A percentile compares a stretch with the other conserved stretches of the same genome.
Conservation (phyloP, 2,797 vertebrate genomes). For the Pelobates cultripes region DNA sequence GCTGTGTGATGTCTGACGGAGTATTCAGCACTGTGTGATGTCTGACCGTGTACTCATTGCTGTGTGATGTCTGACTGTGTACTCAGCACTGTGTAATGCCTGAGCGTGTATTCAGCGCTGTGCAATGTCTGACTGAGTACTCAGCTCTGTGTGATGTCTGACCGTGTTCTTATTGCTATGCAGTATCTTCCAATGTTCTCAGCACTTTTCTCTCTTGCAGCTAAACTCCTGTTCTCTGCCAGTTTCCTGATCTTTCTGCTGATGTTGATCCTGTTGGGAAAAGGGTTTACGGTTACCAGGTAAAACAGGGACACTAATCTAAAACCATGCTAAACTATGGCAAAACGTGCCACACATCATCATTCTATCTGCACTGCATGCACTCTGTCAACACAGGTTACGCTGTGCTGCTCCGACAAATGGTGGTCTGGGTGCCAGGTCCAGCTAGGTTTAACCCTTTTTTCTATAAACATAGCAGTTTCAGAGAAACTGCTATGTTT, state of each 20-base stretch:
- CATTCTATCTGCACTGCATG: too few relatives aligned
- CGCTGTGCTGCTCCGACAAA: too few relatives aligned
- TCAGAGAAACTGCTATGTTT: too few relatives aligned
- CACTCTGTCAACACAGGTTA: background rate
- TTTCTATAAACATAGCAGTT: too few relatives aligned
- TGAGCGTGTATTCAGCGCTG: background rate
- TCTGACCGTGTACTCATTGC: too few relatives aligned
- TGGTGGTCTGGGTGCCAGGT: too few relatives aligned
- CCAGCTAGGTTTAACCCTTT: too few relatives aligned
- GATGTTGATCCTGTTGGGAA: conserved; percentile 88
- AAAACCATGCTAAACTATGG: background rate
- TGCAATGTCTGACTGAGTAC: too few relatives aligned
- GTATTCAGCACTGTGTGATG: too few relatives aligned
- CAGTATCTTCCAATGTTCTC: background rate
- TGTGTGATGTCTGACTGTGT: background rate
- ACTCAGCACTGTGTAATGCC: background rate
- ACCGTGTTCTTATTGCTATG: background rate
- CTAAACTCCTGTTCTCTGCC: conserved; percentile 91
- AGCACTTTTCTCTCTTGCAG: conserved; percentile 70
- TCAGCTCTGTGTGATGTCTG: background rate
- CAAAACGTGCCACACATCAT: background rate
- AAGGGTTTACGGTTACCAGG: conserved; percentile 95
- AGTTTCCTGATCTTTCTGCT: conserved; percentile 92
- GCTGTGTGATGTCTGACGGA: too few relatives aligned
- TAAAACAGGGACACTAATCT: conserved; percentile 51